Conservation (phyloP, 2,113 vertebrate species). For the Notothenia rossii region DNA sequence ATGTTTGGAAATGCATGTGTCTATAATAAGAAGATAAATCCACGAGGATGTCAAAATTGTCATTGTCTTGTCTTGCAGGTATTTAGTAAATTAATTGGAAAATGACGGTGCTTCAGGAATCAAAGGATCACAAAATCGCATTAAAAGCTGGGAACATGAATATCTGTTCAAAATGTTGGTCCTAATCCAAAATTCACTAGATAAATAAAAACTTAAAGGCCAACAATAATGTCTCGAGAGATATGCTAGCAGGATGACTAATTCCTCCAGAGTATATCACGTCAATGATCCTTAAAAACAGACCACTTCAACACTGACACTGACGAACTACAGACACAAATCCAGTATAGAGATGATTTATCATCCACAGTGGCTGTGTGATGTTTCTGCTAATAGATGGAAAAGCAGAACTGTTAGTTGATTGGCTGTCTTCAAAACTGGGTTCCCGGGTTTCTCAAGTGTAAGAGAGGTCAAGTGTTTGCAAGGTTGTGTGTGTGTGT, state of each 20-base stretch:
- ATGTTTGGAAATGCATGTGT: too few species aligned
- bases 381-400: neutral
- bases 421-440: too few species aligned
- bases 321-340: neutral
- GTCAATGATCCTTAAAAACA: neutral
- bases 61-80: neutral
- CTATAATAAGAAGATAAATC: too few species aligned
- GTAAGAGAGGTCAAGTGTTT: too few species aligned
- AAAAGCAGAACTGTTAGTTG: conserved; percentile 5
- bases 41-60: too few species aligned
- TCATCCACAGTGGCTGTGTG: neutral
- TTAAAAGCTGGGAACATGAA: neutral
- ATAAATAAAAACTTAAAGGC: neutral
- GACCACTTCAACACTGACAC: neutral
- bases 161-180: neutral
- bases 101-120: neutral
- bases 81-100: neutral
- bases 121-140: neutral
- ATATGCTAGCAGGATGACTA: neutral
- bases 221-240: neutral
- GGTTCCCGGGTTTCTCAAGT: too few species aligned
- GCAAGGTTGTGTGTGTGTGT: too few species aligned
- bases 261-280: neutral
- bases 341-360: conserved; percentile 1
- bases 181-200: neutral